A percentile compares a stretch with the other conserved stretches of the same genome.
These are phyloP conservation scores for Paragorgia papillata DNA, from an alignment of 92 coral and sea anemone genomes.

Conservation along the genomic window DNA sequence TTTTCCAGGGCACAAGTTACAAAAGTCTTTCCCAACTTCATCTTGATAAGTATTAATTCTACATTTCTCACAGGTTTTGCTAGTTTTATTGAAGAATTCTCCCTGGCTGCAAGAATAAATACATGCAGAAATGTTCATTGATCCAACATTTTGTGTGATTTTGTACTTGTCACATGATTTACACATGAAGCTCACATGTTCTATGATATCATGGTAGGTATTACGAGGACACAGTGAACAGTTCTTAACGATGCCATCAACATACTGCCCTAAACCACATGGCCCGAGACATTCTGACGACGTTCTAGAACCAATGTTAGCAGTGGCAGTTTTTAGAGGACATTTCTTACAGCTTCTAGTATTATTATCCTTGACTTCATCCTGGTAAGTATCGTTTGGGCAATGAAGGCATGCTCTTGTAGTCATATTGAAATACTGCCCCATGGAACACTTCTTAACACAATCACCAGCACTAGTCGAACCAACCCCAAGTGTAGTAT, in stretches of 20 bases:
- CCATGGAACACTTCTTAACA: slow-evolving; percentile 9
- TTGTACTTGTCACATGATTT: slow-evolving; percentile 31
- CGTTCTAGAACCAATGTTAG: background rate
- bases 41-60: slow-evolving; percentile 8
- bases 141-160: slow-evolving; percentile 26
- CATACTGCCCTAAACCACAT: slow-evolving; percentile 15
- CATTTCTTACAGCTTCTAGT: slow-evolving; percentile 24
- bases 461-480: background rate
- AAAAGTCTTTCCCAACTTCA: slow-evolving; percentile 14
- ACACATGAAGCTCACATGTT: slow-evolving; percentile 23
- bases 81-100: slow-evolving; percentile 25
- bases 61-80: slow-evolving; percentile 1
- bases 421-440: slow-evolving; percentile 28
- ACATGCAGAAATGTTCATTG: slow-evolving; percentile 17
- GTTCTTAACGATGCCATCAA: background rate
- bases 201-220: slow-evolving; percentile 27
- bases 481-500: slow-evolving; percentile 11
- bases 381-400: slow-evolving; percentile 32
- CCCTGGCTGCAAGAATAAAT: slow-evolving; percentile 19
- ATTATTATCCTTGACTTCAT: slow-evolving; percentile 5
- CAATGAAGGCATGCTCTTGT: background rate
- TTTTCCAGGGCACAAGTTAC: slow-evolving; percentile 24
- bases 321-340: slow-evolving; percentile 18
- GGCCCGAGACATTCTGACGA: slow-evolving; percentile 20
- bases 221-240: slow-evolving; percentile 35